phyloP scores from a whole-genome alignment of 2,797 vertebrate species.

The Cryptoblepharus egeriae region DNA sequence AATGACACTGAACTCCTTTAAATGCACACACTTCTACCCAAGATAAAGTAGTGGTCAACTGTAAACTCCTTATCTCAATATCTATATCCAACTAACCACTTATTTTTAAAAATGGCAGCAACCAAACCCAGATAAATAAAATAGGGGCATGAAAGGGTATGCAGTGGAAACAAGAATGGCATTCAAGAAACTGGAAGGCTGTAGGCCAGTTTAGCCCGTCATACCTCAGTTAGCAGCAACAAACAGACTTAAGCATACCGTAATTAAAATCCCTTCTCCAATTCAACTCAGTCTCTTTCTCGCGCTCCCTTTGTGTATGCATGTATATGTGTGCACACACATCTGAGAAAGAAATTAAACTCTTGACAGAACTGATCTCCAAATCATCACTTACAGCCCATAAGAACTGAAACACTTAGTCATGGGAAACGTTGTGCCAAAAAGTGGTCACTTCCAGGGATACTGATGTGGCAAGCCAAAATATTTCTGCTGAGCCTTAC shows the following conservation, averaged over 20 bases:
- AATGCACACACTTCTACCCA: background rate
- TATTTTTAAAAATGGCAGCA: background rate
- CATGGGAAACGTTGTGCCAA: background rate
- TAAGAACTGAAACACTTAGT: background rate
- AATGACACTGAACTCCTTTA: background rate
- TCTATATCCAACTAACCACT: background rate
- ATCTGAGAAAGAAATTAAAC: background rate
- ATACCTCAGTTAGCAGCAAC: too few species aligned
- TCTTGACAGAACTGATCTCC: background rate
- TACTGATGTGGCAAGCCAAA: background rate
- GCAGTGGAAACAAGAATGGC: background rate
- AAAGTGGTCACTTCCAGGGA: background rate
- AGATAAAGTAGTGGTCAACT: background rate
- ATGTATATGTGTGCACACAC: too few species aligned
- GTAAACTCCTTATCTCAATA: background rate
- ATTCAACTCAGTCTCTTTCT: too few species aligned
- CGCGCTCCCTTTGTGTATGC: too few species aligned
- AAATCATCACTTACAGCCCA: background rate
- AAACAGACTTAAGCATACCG: too few species aligned
- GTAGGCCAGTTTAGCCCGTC: too few species aligned
- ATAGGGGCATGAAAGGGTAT: background rate
- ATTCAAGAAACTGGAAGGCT: background rate
- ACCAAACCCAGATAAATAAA: background rate
- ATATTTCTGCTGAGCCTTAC: background rate
- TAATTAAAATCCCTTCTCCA: too few species aligned